Base-by-base conservation (phyloP, 2,113 vertebrate species). In the Carlito syrichta region DNA sequence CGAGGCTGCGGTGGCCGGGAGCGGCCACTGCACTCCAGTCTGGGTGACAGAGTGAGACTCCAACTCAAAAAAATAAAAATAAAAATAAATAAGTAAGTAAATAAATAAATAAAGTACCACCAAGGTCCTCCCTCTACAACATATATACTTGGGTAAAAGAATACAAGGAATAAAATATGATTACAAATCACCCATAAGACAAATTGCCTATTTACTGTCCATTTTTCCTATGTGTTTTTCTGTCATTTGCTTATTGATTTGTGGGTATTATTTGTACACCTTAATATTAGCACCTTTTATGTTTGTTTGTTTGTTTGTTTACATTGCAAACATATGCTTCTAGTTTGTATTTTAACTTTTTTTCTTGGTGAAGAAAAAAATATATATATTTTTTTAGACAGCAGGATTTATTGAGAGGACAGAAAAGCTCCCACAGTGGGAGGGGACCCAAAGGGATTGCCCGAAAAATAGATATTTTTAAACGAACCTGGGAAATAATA, bases 401-500 rank as follows among this genome's bases (percentile, higher is more conserved):
- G n/a, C n/a, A n/a, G n/a, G n/a, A n/a, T n/a, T n/a, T n/a, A n/a
- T n/a, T n/a, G n/a, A n/a, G n/a, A n/a, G n/a, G n/a, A n/a, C n/a
- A n/a, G n/a, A n/a, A n/a, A n/a, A n/a, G n/a, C n/a, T n/a, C n/a
- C n/a, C n/a, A n/a, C n/a, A n/a, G n/a, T n/a, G n/a, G n/a, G n/a
- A n/a, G n/a, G n/a, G n/a, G n/a, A n/a, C n/a, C n/a, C n/a, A n/a
- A n/a, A n/a, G n/a, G n/a, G n/a, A n/a, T n/a, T n/a, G n/a, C n/a
- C 8, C 6, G 12, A 6, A 35, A 81, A 96, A 85, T 2, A 77
- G 9, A 43, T 88, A 85, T 95, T 92, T 94, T 81, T 63, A 74
- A 95, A 85, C 73, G 63, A 96, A 84, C 2, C 38, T 92, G 96
- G 48, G 48, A 78, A 96, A 83, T 48, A 93, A 92, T 82, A 32